Evolutionary conservation across 2,113 vertebrate genomes (phyloP).

Genomic region (Lucifuga dentata): DNA sequence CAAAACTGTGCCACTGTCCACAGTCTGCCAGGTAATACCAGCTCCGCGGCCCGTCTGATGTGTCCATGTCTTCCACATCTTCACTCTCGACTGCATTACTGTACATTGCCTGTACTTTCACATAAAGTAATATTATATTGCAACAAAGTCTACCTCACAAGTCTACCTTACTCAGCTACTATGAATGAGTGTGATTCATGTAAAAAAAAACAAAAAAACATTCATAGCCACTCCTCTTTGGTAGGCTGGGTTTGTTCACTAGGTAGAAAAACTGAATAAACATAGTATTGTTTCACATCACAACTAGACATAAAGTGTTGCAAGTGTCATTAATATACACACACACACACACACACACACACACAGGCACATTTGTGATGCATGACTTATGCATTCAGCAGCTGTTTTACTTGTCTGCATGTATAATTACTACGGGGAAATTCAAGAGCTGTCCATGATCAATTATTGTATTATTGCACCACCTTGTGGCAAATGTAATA

Average conservation of each 20-base stretch:
- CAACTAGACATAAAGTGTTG: too few relatives aligned
- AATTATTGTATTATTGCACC: neutral
- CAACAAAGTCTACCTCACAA: neutral
- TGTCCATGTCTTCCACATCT: constrained; percentile 86
- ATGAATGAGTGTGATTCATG: neutral
- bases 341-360: constrained; percentile 9
- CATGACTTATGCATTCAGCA: constrained; percentile 1
- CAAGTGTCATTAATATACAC: constrained; percentile 48
- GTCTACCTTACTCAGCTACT: neutral
- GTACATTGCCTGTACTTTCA: constrained; percentile 14
- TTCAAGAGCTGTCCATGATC: neutral
- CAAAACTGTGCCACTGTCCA: constrained; percentile 90
- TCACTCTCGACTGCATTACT: neutral
- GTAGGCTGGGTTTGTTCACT: neutral
- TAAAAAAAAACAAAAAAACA: neutral
- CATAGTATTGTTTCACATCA: too few relatives aligned
- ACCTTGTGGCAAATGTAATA: constrained; percentile 28
- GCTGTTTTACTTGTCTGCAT: too few relatives aligned
- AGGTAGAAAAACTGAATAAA: too few relatives aligned
- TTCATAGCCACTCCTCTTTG: constrained; percentile 13
- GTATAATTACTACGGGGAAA: neutral
- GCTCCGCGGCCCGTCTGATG: constrained; percentile 83
- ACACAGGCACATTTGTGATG: constrained; percentile 9
- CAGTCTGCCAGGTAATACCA: constrained; percentile 92
- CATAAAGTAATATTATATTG: neutral